These are phyloP conservation scores for Glareola pratincola DNA, from an alignment of 2,113 vertebrate species.

Conservation along the genomic window DNA sequence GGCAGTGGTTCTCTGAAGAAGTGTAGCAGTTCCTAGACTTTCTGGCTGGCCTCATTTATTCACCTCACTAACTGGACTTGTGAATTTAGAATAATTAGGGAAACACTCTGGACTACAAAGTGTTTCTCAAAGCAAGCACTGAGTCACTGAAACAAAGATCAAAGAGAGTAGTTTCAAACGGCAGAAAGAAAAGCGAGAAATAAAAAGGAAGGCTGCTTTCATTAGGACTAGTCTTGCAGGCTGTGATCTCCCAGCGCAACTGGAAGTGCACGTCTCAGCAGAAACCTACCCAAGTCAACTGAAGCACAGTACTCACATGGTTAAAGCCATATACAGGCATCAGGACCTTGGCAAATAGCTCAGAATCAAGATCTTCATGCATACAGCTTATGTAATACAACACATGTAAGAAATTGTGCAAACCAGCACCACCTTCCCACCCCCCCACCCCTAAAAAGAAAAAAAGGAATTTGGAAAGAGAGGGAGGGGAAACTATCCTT, in stretches of 20 bases:
- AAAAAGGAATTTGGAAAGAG: not conserved
- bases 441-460: no score
- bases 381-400: not conserved
- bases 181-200: not conserved
- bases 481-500: not conserved
- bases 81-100: not conserved
- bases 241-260: not conserved
- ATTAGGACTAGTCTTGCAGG: not conserved
- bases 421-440: not conserved
- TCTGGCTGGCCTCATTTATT: not conserved
- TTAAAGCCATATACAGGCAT: not conserved
- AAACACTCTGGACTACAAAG: not conserved
- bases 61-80: not conserved
- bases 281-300: not conserved
- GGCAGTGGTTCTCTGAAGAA: not conserved
- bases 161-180: not conserved
- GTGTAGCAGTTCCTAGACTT: not conserved
- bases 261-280: not conserved
- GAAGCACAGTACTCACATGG: not conserved
- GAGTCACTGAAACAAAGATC: constrained; percentile 8
- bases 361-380: not conserved
- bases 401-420: not conserved
- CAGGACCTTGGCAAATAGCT: not conserved
- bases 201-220: not conserved
- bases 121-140: not conserved